Percentiles rank a stretch among this genome's conserved stretches.
phyloP scores from a whole-genome alignment of 2,113 vertebrate species.

The Mola mola region DNA sequence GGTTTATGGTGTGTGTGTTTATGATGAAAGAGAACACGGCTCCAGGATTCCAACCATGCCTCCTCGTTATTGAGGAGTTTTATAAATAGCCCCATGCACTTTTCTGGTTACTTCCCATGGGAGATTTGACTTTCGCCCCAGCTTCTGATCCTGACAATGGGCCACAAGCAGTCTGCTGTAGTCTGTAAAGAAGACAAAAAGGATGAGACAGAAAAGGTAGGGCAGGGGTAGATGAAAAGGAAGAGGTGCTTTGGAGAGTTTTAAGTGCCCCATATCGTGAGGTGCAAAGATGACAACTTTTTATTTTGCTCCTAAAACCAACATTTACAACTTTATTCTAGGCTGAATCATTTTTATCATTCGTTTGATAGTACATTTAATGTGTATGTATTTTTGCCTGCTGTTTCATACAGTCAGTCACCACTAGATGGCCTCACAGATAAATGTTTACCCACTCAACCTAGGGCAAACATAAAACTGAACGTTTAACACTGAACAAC shows the following conservation, averaged over 20 bases:
- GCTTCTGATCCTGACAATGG: constrained; percentile 62
- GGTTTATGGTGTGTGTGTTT: constrained; percentile 29
- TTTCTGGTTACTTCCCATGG: constrained; percentile 32
- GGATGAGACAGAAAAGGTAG: background rate
- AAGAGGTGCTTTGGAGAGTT: background rate
- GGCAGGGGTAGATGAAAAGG: background rate
- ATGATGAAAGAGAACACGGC: constrained; percentile 32
- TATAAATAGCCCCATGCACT: constrained; percentile 70
- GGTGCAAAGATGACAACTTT: no score
- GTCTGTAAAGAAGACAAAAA: background rate
- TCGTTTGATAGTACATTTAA: no score
- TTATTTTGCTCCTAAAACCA: no score
- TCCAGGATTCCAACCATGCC: constrained; percentile 54
- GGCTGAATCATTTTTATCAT: no score
- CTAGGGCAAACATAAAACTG: no score
- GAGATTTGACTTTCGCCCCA: constrained; percentile 62
- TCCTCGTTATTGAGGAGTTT: constrained; percentile 64
- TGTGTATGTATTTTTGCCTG: background rate
- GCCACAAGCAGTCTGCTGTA: constrained; percentile 32
- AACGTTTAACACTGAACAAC: no score
- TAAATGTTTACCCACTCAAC: background rate
- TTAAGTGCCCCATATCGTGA: no score
- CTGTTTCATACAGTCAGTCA: background rate
- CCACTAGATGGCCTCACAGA: constrained; percentile 60
- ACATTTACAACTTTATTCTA: no score